Conservation (phyloP, 2,888 invertebrate genomes). For the Nymphalis c-album region DNA sequence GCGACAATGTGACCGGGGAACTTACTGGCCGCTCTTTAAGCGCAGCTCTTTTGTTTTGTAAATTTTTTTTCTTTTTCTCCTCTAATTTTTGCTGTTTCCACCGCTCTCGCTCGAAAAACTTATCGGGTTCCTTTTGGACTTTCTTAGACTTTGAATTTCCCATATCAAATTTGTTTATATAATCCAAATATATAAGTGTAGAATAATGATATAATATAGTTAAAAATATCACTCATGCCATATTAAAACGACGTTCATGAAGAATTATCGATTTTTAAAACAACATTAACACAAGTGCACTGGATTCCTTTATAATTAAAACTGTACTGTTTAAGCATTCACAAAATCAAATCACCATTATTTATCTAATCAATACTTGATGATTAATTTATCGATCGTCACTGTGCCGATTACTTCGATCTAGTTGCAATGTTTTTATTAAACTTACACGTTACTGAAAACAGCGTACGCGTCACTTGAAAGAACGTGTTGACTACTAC, state of each 20-base stretch:
- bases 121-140: constrained; percentile 65
- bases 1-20: constrained; percentile 45
- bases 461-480: constrained; percentile 10
- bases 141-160: constrained; percentile 72
- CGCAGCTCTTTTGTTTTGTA: constrained; percentile 53
- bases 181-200: neutral
- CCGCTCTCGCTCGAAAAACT: constrained; percentile 68
- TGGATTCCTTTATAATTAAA: constrained; percentile 41
- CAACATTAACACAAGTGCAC: constrained; percentile 28
- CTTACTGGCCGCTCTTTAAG: constrained; percentile 53
- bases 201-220: neutral
- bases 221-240: constrained; percentile 14
- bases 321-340: constrained; percentile 55
- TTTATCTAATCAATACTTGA: constrained; percentile 59
- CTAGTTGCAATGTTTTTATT: constrained; percentile 51
- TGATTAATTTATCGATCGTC: constrained; percentile 56
- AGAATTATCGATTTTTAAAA: neutral
- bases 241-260: constrained; percentile 6
- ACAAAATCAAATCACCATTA: constrained; percentile 52
- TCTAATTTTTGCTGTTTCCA: constrained; percentile 65
- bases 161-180: constrained; percentile 48
- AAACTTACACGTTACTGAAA: constrained; percentile 14
- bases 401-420: constrained; percentile 41
- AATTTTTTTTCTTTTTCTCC: constrained; percentile 58
- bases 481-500: constrained; percentile 10